Percentiles rank a stretch among this genome's conserved stretches.
These are phyloP conservation scores for Onthophagus sagittarius DNA, from an alignment of 2,888 invertebrate species.

Conservation along the genomic window DNA sequence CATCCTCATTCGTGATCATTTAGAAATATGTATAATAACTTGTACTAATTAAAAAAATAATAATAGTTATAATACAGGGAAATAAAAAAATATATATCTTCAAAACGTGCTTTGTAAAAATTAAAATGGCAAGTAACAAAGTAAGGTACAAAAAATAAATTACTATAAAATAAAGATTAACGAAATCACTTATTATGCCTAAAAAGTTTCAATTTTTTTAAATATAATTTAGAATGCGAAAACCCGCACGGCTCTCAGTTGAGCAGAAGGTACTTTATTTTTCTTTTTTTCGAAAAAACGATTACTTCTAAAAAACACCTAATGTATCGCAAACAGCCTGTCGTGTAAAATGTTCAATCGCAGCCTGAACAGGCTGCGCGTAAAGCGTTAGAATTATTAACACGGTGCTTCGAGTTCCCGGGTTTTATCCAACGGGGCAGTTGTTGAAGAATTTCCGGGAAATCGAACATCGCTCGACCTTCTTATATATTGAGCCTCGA, in stretches of 20 bases:
- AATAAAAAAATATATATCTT: constrained; percentile 14
- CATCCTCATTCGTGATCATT: constrained; percentile 35
- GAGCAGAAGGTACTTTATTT: constrained; percentile 30
- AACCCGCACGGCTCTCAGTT: constrained; percentile 28
- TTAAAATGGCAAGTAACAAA: constrained; percentile 9
- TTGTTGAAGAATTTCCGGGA: constrained; percentile 24
- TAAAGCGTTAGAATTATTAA: constrained; percentile 54
- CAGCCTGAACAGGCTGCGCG: constrained; percentile 37
- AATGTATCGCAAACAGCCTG: constrained; percentile 45
- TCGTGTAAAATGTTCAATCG: constrained; percentile 46
- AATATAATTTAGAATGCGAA: constrained; percentile 7
- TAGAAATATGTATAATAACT: constrained; percentile 40
- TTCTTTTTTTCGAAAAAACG: constrained; percentile 9
- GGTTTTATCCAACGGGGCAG: constrained; percentile 30
- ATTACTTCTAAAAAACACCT: constrained; percentile 40
- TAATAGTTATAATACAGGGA: constrained; percentile 12
- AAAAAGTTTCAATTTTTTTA: too few species aligned
- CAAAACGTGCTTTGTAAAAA: constrained; percentile 5
- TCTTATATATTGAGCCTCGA: not conserved
- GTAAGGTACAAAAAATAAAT: constrained; percentile 13
- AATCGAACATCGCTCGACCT: constrained; percentile 2
- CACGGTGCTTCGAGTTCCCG: constrained; percentile 27
- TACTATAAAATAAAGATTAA: constrained; percentile 23
- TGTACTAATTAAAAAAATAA: constrained; percentile 34
- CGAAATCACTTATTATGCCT: constrained; percentile 29